Percentiles rank a stretch among this genome's conserved stretches.
These are phyloP conservation scores for Parazoanthus atlanticus DNA, from an alignment of 92 coral and sea anemone genomes.

Conservation along the genomic window DNA sequence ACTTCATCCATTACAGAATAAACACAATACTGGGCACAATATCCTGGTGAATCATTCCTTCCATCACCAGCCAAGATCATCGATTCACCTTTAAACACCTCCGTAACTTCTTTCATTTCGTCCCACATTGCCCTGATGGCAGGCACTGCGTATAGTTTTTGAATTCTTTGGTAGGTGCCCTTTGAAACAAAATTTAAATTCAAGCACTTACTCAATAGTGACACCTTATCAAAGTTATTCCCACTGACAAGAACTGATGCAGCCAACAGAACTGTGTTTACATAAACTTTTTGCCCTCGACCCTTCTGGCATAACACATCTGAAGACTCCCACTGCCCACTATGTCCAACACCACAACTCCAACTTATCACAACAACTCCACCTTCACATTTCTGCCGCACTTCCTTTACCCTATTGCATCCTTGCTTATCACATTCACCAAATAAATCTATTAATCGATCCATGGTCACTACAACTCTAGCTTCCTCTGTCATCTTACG, in stretches of 20 bases:
- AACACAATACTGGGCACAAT: conserved; percentile 44
- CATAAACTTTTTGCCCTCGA: conserved; percentile 50
- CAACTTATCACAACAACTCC: conserved; percentile 39
- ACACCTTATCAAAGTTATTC: conserved; percentile 29
- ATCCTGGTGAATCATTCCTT: conserved; percentile 40
- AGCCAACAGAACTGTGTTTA: conserved; percentile 51
- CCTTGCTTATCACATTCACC: conserved; percentile 38
- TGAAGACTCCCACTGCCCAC: conserved; percentile 47
- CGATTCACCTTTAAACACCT: conserved; percentile 13
- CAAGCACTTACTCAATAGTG: conserved; percentile 21
- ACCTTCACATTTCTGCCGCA: conserved; percentile 40
- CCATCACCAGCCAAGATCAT: conserved; percentile 50
- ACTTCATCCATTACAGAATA: conserved; percentile 43
- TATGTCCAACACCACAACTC: conserved; percentile 52
- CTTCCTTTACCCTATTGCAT: conserved; percentile 25
- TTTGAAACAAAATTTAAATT: conserved; percentile 12
- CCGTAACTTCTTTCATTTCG: conserved; percentile 16
- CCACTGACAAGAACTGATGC: conserved; percentile 44
- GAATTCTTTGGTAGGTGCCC: conserved; percentile 34
- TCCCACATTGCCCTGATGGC: conserved; percentile 17
- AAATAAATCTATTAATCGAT: not conserved
- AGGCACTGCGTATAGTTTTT: conserved; percentile 22
- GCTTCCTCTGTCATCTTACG: no score
- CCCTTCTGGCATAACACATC: conserved; percentile 50
- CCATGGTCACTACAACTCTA: no score